phyloP scores from a whole-genome alignment of 2,888 invertebrate species.

The Andrena camellia region DNA sequence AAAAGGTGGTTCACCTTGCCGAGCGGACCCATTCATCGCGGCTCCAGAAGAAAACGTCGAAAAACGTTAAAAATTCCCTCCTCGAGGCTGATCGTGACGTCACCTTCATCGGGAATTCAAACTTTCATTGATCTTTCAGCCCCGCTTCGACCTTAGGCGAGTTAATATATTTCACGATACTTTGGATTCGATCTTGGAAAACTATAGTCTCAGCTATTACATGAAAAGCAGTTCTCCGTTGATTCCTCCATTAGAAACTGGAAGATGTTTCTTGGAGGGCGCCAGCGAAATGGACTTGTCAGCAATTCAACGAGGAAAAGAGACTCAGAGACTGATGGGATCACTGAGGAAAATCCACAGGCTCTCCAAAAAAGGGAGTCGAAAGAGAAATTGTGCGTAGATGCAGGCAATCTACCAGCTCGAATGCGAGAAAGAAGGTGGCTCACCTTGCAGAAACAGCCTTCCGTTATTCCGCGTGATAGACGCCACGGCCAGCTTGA shows the following conservation, averaged over 20 bases:
- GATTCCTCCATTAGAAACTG: too few species aligned
- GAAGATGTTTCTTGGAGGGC: neutral
- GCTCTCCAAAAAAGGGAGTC: conserved; percentile 39
- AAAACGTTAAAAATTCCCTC: conserved; percentile 25
- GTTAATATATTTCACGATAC: too few species aligned
- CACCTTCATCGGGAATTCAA: neutral
- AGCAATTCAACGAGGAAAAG: neutral
- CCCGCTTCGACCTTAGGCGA: neutral
- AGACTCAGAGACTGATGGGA: too few species aligned
- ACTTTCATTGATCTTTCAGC: neutral
- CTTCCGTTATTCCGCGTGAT: conserved; percentile 65
- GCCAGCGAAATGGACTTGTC: neutral
- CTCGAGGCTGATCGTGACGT: neutral
- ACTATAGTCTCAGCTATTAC: too few species aligned
- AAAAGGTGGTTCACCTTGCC: conserved; percentile 71
- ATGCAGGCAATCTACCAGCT: neutral
- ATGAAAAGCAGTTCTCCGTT: too few species aligned
- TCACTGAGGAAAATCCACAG: neutral
- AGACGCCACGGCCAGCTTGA: conserved; percentile 43
- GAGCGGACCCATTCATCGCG: conserved; percentile 61
- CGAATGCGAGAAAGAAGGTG: conserved; percentile 58
- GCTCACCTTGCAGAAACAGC: conserved; percentile 71
- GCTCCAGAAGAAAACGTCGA: neutral
- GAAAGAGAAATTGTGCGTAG: conserved; percentile 57
- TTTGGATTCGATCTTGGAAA: too few species aligned